phyloP scores from a whole-genome alignment of 1,140 invertebrate genomes.

The Temnothorax nylanderi region DNA sequence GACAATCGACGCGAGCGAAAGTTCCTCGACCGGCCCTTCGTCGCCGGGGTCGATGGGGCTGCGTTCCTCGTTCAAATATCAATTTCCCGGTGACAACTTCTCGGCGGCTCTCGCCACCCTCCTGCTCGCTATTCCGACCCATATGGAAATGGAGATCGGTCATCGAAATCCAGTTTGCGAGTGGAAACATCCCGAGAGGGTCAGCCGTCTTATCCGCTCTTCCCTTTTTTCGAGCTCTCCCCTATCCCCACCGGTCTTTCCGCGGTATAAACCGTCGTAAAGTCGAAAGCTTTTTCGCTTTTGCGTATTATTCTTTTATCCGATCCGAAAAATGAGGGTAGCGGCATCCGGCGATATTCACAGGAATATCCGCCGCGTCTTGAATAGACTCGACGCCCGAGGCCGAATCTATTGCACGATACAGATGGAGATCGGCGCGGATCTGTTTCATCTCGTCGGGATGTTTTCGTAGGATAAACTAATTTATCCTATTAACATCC shows the following conservation, averaged over 20 bases:
- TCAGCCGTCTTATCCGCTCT: constrained; percentile 73
- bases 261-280: constrained; percentile 69
- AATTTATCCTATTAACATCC: constrained; percentile 75
- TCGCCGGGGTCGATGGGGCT: background rate
- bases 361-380: constrained; percentile 55
- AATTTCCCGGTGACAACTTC: constrained; percentile 79
- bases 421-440: background rate
- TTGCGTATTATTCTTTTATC: constrained; percentile 82
- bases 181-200: constrained; percentile 81
- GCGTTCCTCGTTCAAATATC: constrained; percentile 77
- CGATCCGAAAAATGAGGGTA: constrained; percentile 63
- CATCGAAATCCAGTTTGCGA: constrained; percentile 83
- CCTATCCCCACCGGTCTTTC: background rate
- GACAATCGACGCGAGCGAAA: background rate
- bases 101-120: constrained; percentile 52
- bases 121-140: constrained; percentile 60
- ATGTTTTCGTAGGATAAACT: constrained; percentile 69
- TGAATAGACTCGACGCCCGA: constrained; percentile 1
- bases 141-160: constrained; percentile 83
- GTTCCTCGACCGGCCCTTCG: background rate
- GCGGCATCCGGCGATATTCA: constrained; percentile 50
- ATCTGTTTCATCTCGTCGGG: constrained; percentile 68
- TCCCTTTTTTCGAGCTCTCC: constrained; percentile 37
- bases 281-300: constrained; percentile 82
- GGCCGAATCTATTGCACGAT: constrained; percentile 38